These are phyloP conservation scores for Etheostoma nigrum DNA, from an alignment of 2,797 vertebrate species.

Conservation along the genomic window DNA sequence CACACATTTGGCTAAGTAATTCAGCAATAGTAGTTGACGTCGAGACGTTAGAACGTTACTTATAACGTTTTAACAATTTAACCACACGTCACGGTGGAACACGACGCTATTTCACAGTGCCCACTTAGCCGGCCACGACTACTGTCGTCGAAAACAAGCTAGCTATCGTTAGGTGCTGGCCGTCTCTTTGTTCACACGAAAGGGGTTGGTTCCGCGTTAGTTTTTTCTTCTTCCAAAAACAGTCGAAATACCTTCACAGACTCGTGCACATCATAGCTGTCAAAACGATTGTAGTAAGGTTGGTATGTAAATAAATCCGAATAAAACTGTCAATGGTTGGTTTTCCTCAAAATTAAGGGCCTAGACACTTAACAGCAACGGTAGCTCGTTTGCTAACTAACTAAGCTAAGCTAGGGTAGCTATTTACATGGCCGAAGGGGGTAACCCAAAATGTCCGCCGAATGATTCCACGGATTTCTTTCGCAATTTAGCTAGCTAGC, in stretches of 20 bases:
- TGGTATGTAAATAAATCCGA: fast-evolving
- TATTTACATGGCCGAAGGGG: slow-evolving; percentile 72
- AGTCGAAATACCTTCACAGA: not conserved
- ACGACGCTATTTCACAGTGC: not conserved
- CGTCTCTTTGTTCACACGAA: slow-evolving; percentile 77
- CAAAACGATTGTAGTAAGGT: fast-evolving
- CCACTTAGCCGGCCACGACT: not conserved
- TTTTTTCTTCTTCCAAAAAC: not conserved
- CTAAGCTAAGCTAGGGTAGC: slow-evolving; percentile 49
- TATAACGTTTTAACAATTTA: not conserved
- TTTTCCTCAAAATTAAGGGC: slow-evolving; percentile 19
- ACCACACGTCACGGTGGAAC: not conserved
- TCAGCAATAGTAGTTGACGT: fast-evolving
- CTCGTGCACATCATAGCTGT: fast-evolving
- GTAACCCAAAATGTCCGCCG: slow-evolving; percentile 88
- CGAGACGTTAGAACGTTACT: fast-evolving
- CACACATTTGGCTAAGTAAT: not conserved
- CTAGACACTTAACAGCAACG: slow-evolving; percentile 34
- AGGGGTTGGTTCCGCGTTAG: not conserved
- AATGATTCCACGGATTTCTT: slow-evolving; percentile 48
- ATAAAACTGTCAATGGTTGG: not conserved
- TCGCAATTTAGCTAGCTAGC: slow-evolving; percentile 10
- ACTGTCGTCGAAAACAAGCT: slow-evolving; percentile 35
- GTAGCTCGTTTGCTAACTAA: slow-evolving; percentile 34
- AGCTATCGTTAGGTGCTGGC: slow-evolving; percentile 61